Percentiles rank a stretch among this genome's conserved stretches.
Evolutionary conservation across 2,888 invertebrate species (phyloP).

Genomic region (Stenichneumon culpator): DNA sequence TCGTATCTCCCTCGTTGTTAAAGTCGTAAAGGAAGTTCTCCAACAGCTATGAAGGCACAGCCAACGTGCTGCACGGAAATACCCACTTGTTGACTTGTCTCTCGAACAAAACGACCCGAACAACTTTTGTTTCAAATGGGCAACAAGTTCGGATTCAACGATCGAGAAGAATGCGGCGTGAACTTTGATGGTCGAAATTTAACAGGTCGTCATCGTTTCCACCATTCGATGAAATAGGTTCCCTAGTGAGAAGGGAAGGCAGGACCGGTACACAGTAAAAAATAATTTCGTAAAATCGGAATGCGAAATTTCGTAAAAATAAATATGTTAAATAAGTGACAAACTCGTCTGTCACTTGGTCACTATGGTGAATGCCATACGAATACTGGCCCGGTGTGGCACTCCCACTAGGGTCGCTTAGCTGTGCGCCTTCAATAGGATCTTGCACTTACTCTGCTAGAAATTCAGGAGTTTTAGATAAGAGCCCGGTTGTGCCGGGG

Average conservation of each 20-base stretch:
- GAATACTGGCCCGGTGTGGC: not conserved
- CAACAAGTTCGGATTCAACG: slow-evolving; percentile 1
- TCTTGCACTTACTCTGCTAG: not conserved
- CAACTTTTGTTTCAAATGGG: slow-evolving; percentile 20
- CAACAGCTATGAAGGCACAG: slow-evolving; percentile 19
- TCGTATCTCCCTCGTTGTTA: slow-evolving; percentile 51
- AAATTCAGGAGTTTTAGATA: not conserved
- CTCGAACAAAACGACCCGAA: slow-evolving; percentile 1
- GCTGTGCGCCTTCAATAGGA: not conserved
- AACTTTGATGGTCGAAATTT: not conserved
- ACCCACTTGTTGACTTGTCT: slow-evolving; percentile 50
- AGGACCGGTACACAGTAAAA: too few species aligned
- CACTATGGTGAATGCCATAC: too few species aligned
- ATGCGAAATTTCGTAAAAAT: too few species aligned
- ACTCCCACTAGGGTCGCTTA: not conserved
- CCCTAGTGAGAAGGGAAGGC: not conserved
- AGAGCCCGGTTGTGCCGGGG: not conserved
- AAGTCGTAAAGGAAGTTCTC: slow-evolving; percentile 67
- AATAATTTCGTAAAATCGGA: too few species aligned
- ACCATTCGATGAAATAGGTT: not conserved
- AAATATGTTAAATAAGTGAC: too few species aligned
- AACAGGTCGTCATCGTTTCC: not conserved
- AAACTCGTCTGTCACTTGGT: too few species aligned
- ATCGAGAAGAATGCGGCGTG: not conserved
- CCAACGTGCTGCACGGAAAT: slow-evolving; percentile 31